A percentile compares a stretch with the other conserved stretches of the same genome.
These are phyloP conservation scores for Ametastegia equiseti DNA, from an alignment of 2,888 invertebrate genomes.

Conservation along the genomic window DNA sequence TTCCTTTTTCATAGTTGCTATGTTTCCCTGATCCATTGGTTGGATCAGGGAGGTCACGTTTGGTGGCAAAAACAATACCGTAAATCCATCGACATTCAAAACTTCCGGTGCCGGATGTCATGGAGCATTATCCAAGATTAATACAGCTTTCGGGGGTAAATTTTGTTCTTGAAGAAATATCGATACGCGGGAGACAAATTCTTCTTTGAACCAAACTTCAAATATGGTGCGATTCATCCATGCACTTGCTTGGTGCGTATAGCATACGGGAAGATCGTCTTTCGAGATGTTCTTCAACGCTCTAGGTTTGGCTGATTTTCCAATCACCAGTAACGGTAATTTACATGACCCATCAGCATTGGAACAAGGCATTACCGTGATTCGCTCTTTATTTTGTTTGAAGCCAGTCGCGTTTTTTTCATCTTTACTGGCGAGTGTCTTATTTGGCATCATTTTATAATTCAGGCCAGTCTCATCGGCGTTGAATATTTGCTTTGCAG, in stretches of 20 bases:
- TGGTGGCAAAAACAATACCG: constrained; percentile 47
- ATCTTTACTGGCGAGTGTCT: constrained; percentile 53
- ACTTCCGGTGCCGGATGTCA: constrained; percentile 36
- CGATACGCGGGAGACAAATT: constrained; percentile 51
- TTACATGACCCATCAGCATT: constrained; percentile 58
- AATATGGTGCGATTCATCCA: constrained; percentile 55
- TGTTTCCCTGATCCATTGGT: constrained; percentile 54
- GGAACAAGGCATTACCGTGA: constrained; percentile 56
- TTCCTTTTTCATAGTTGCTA: constrained; percentile 50
- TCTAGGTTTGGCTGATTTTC: constrained; percentile 56
- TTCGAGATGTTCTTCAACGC: constrained; percentile 55
- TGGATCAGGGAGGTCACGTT: constrained; percentile 51
- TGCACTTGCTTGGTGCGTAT: constrained; percentile 55
- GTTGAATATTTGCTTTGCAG: constrained; percentile 57
- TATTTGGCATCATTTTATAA: constrained; percentile 57
- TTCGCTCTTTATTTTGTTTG: constrained; percentile 56
- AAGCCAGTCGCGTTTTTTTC: constrained; percentile 53
- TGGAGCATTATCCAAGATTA: constrained; percentile 51
- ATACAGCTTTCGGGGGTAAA: constrained; percentile 51
- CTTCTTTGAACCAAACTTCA: constrained; percentile 50
- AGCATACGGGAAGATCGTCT: constrained; percentile 55
- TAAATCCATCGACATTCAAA: constrained; percentile 1
- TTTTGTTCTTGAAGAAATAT: constrained; percentile 49
- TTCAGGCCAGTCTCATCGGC: constrained; percentile 57
- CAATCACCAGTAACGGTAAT: constrained; percentile 54